Conservation (phyloP, 2,797 vertebrate species). For the Rachycentron canadum region DNA sequence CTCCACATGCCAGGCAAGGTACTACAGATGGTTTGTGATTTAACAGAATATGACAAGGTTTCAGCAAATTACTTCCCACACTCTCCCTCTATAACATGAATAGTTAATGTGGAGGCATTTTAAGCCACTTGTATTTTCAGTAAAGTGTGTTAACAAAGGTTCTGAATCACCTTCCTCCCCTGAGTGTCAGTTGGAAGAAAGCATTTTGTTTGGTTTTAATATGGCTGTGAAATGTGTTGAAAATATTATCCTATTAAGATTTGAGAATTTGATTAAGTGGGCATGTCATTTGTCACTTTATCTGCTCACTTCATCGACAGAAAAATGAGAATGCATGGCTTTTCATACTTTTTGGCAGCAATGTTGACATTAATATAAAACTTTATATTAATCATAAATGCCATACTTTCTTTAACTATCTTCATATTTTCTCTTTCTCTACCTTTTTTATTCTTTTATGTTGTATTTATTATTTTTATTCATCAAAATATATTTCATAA, state of each 20-base stretch:
- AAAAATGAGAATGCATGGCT: neutral
- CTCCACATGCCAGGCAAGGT: slow-evolving; percentile 33
- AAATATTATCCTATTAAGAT: slow-evolving; percentile 8
- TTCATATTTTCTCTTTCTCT: neutral
- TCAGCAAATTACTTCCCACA: slow-evolving; percentile 17
- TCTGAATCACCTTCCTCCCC: slow-evolving; percentile 27
- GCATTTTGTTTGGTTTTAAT: slow-evolving; percentile 41
- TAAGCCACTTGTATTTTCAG: slow-evolving; percentile 25
- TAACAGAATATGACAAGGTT: slow-evolving; percentile 50
- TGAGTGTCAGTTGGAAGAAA: slow-evolving; percentile 12
- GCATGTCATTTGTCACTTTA: slow-evolving; percentile 6
- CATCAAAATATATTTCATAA: neutral
- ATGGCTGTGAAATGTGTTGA: slow-evolving; percentile 19
- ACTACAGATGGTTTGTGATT: slow-evolving; percentile 38
- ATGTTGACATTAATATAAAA: neutral
- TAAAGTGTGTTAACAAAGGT: slow-evolving; percentile 14
- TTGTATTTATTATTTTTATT: neutral
- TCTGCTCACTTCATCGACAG: neutral
- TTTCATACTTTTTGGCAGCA: neutral
- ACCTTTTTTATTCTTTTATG: neutral
- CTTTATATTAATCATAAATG: neutral
- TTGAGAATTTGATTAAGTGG: slow-evolving; percentile 23
- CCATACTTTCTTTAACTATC: neutral
- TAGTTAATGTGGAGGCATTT: slow-evolving; percentile 31
- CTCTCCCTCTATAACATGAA: neutral